Percentiles rank a stretch among this genome's conserved stretches.
These are phyloP conservation scores for Myotis findleyi DNA, from an alignment of 2,797 vertebrate species.

Conservation along the genomic window DNA sequence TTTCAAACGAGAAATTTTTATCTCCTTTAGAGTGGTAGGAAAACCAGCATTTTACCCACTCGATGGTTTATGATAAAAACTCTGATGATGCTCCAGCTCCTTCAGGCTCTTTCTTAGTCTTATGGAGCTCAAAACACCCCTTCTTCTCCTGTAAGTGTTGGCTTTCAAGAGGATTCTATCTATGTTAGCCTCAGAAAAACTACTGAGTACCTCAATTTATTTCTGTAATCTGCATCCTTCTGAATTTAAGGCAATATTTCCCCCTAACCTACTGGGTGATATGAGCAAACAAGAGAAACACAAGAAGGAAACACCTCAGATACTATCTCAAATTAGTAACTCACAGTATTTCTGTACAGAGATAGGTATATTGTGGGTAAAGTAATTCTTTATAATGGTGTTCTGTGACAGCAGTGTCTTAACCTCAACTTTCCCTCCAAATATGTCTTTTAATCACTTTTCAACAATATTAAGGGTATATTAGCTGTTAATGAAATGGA, in stretches of 20 bases:
- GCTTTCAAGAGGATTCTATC: conserved; percentile 1
- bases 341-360: background rate
- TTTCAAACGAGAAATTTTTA: background rate
- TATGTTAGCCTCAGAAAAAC: background rate
- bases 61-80: background rate
- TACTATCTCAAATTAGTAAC: background rate
- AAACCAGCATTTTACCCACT: background rate
- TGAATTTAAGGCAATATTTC: background rate
- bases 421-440: background rate
- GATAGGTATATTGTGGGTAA: background rate
- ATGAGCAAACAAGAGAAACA: background rate
- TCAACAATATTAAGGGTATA: background rate
- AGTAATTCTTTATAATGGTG: background rate
- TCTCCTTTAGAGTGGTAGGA: background rate
- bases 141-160: background rate
- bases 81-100: background rate
- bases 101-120: background rate
- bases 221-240: background rate
- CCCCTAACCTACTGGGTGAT: background rate
- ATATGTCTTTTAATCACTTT: conserved; percentile 2
- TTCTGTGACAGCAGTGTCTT: background rate
- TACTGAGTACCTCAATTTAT: background rate
- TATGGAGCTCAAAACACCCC: background rate
- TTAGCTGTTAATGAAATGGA: conserved; percentile 31
- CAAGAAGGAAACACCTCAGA: background rate